phyloP scores from a whole-genome alignment of 2,797 vertebrate genomes.

The Gadopsis bispinosus region DNA sequence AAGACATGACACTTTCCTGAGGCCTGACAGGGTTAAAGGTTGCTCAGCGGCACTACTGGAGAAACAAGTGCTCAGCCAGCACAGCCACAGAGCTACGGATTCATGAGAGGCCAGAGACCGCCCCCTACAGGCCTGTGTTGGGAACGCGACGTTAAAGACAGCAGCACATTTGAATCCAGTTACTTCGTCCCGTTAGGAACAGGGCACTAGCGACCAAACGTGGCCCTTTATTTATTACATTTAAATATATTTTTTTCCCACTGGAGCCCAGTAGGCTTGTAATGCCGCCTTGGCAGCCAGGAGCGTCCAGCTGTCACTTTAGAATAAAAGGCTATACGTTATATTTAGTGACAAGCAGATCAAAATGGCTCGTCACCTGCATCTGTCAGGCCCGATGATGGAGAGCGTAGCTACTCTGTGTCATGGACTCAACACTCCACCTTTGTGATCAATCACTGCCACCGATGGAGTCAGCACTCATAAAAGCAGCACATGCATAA shows the following conservation, averaged over 20 bases:
- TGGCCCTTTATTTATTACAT: not conserved
- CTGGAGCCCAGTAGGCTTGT: not conserved
- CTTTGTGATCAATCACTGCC: constrained; percentile 39
- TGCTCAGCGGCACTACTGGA: too few relatives aligned
- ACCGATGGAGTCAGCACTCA: not conserved
- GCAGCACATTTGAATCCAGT: not conserved
- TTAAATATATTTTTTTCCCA: too few relatives aligned
- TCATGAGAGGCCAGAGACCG: not conserved
- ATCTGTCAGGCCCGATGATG: constrained; percentile 46
- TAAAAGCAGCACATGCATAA: constrained; percentile 22
- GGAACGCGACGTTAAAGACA: not conserved
- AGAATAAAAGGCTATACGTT: constrained; percentile 15
- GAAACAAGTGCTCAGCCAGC: too few relatives aligned
- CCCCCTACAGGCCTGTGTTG: not conserved
- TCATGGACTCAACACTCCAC: constrained; percentile 4
- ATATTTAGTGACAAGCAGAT: constrained; percentile 32
- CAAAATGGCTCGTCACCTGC: constrained; percentile 21
- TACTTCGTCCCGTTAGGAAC: not conserved
- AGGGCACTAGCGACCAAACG: too few relatives aligned
- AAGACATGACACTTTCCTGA: too few relatives aligned
- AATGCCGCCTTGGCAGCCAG: not conserved
- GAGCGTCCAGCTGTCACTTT: not conserved
- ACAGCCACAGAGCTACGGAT: too few relatives aligned
- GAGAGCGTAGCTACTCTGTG: constrained; percentile 21
- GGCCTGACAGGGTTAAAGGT: too few relatives aligned